Base-by-base conservation (phyloP, 53 echinoderm and acorn worm species). In the Arbacia lixula region DNA sequence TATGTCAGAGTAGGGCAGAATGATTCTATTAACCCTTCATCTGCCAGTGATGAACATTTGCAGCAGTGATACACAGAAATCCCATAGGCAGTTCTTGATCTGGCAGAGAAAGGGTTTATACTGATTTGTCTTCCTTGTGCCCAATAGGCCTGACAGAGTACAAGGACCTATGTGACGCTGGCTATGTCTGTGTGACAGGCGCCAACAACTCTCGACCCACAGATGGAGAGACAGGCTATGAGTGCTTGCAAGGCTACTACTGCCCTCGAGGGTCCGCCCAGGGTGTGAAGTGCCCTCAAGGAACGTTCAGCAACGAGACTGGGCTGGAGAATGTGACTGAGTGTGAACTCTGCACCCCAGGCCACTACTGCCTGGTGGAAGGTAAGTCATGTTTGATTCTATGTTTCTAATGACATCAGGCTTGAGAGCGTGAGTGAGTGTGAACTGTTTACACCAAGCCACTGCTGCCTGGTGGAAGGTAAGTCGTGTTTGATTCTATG, bases 231-330 rank as follows among this genome's bases (percentile, higher is more conserved):
- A 97, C 94, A 0, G 98, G 98, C 35, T 97, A 97, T 24, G 92
- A 97, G 77, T 97, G 98, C 58, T 88, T 77, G 36, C 92, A 94
- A 5, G 93, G 98, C 26, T 97, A 94, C 80, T 97, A 94, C 86
- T 97, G 98, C 37, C 98, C 98, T 8, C 92, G 84, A 43, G 98
- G 98, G 22, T 94, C 94, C 1, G 94, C 94, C 75, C 98, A 97
- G 69, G 98, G 98, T 3, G 84, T 80, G 72, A 97, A 97, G 74
- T 97, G 98, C 71, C 98, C 98, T 11, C 57, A 85, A 29, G 98
- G 98, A 12, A 97, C 94, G 31, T 97, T 97, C 80, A 97, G 91
- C 46, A 92, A 97, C 74, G 81, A 86, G 53, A 88, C 86, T 17
- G 98, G 98, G 26, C 84, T 97, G 36, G 98, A 97, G 62, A 97